Conservation (phyloP, 2,888 invertebrate genomes). For the Acanthoscelides obtectus region DNA sequence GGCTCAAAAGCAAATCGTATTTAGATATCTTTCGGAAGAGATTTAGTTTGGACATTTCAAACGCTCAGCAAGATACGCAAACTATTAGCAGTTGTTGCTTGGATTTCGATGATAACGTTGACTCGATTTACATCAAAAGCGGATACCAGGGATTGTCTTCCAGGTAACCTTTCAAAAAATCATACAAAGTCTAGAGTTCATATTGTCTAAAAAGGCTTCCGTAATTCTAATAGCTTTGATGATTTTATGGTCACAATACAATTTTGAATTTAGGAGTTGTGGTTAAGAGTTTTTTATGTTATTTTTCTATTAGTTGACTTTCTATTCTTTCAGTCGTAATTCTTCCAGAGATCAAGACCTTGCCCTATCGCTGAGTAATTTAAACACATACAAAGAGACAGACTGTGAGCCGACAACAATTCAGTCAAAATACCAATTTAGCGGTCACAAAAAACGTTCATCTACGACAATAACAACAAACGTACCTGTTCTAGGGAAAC, state of each 20-base stretch:
- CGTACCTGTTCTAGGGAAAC: slow-evolving; percentile 10
- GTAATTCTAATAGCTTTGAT: no score
- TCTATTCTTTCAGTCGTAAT: slow-evolving; percentile 4
- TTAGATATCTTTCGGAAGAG: slow-evolving; percentile 16
- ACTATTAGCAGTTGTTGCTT: slow-evolving; percentile 6
- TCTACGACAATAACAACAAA: slow-evolving; percentile 2
- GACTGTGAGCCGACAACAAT: not conserved
- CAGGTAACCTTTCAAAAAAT: not conserved
- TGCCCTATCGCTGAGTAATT: not conserved
- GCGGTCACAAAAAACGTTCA: not conserved
- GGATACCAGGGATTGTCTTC: not conserved
- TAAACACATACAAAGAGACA: not conserved
- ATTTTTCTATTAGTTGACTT: no score
- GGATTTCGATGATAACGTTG: slow-evolving; percentile 10
- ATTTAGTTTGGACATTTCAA: not conserved
- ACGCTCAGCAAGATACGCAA: not conserved
- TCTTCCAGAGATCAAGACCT: not conserved
- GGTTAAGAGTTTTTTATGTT: no score
- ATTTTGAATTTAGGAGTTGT: no score
- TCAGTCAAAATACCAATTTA: not conserved
- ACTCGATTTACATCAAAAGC: slow-evolving; percentile 8
- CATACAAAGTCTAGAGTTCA: no score
- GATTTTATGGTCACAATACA: no score
- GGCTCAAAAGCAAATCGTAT: slow-evolving; percentile 12
- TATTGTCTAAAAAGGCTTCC: no score